Conservation (phyloP, 2,797 vertebrate species). For the Anabacerthia variegaticeps region DNA sequence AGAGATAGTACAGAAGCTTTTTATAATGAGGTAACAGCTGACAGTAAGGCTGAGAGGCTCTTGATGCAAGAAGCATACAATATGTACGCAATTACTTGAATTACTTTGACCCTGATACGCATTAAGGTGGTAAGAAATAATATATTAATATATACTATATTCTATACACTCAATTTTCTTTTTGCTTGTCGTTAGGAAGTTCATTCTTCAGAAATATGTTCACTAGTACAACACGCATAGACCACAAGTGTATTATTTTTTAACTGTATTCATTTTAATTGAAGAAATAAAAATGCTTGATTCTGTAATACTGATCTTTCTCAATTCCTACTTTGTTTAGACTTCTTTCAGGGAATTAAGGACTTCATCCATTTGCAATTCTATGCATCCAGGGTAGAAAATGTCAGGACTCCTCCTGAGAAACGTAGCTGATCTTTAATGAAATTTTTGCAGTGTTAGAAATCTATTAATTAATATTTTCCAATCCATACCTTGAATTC, state of each 20-base stretch:
- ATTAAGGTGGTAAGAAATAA: not conserved
- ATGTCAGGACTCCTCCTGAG: not conserved
- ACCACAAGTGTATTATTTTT: not conserved
- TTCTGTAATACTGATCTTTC: not conserved
- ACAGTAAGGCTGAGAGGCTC: not conserved
- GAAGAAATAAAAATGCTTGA: not conserved
- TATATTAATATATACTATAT: not conserved
- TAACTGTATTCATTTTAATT: not conserved
- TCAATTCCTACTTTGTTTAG: not conserved
- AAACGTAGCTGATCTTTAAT: not conserved
- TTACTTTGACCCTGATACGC: not conserved
- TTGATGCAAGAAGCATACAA: not conserved
- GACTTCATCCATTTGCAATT: not conserved
- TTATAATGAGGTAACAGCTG: conserved; percentile 11
- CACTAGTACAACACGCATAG: not conserved
- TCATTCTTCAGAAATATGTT: not conserved
- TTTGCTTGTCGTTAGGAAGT: not conserved
- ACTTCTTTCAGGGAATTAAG: not conserved
- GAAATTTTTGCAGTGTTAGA: not conserved
- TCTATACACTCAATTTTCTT: not conserved
- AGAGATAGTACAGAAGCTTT: not conserved
- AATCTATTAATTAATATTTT: not conserved
- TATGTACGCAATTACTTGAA: not conserved
- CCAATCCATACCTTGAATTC: not conserved
- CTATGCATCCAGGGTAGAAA: not conserved